Percentiles rank a stretch among this genome's conserved stretches.
These are phyloP conservation scores for Leptopilina drosophilae DNA, from an alignment of 2,888 invertebrate genomes.

Conservation along the genomic window DNA sequence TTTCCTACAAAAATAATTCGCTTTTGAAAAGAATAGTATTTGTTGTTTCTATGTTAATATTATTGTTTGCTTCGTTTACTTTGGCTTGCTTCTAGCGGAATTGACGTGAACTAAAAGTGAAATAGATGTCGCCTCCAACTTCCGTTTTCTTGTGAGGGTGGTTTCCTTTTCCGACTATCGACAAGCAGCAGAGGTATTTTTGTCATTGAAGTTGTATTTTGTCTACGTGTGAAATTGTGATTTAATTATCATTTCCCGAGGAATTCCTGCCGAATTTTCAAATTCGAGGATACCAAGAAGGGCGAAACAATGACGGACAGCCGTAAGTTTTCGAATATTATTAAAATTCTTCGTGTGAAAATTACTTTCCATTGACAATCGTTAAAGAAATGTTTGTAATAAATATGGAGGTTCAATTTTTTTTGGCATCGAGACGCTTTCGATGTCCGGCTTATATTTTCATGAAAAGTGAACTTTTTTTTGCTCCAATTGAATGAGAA, in stretches of 20 bases:
- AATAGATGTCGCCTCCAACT: conserved; percentile 2
- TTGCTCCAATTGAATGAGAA: no score
- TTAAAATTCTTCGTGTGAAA: background rate
- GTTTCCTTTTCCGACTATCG: conserved; percentile 22
- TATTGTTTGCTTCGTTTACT: background rate
- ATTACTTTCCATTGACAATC: conserved; percentile 18
- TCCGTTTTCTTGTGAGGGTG: conserved; percentile 7
- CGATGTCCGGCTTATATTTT: background rate
- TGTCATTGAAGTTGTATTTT: background rate
- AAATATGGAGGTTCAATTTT: conserved; percentile 18
- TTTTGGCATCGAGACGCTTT: conserved; percentile 9
- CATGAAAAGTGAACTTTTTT: no score
- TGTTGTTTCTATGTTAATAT: background rate
- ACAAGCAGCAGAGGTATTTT: background rate
- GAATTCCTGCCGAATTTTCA: conserved; percentile 3
- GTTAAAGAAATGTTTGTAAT: conserved; percentile 7
- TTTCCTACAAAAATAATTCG: no score
- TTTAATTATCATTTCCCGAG: background rate
- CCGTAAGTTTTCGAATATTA: conserved; percentile 66
- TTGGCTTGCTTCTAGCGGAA: background rate
- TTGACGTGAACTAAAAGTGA: background rate
- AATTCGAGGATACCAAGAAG: conserved; percentile 43
- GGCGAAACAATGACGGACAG: conserved; percentile 70
- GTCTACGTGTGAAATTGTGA: background rate
- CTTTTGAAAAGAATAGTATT: no score